phyloP scores from a whole-genome alignment of 2,113 vertebrate genomes.

The Brevimyrus niger region DNA sequence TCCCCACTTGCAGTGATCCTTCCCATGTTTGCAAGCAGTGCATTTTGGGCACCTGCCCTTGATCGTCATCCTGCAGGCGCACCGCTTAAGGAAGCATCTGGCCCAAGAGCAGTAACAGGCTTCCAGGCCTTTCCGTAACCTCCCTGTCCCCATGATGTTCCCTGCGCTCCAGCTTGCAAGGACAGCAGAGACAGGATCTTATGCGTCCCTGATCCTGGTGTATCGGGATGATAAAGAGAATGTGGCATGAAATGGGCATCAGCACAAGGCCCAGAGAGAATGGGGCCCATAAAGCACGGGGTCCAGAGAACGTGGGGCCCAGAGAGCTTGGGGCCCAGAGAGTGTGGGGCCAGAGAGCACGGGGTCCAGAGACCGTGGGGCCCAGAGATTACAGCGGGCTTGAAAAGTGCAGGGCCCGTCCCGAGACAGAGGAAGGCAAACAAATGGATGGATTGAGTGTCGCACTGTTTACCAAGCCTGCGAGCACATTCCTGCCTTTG shows the following conservation, averaged over 20 bases:
- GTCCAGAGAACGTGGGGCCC: background rate
- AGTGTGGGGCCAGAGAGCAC: too few species aligned
- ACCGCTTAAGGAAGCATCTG: slow-evolving; percentile 4
- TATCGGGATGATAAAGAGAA: background rate
- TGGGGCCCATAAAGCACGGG: background rate
- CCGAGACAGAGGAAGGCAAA: background rate
- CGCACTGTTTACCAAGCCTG: slow-evolving; percentile 37
- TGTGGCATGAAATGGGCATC: background rate
- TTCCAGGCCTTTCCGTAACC: background rate
- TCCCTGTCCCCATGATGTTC: background rate
- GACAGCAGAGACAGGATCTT: background rate
- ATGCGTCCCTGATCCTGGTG: background rate
- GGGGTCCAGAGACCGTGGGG: background rate
- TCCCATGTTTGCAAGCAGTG: background rate
- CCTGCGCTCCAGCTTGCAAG: background rate
- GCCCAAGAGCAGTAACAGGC: background rate
- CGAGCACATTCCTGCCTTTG: slow-evolving; percentile 48
- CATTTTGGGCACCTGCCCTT: background rate
- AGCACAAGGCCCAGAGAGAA: background rate
- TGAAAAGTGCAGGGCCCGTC: background rate
- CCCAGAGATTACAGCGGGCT: background rate
- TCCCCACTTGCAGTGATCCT: background rate
- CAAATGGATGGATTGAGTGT: slow-evolving; percentile 12
- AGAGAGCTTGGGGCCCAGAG: background rate
- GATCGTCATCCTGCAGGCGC: background rate